A percentile compares a stretch with the other conserved stretches of the same genome.
phyloP scores from a whole-genome alignment of 2,113 vertebrate genomes.

The Mustelus asterias region DNA sequence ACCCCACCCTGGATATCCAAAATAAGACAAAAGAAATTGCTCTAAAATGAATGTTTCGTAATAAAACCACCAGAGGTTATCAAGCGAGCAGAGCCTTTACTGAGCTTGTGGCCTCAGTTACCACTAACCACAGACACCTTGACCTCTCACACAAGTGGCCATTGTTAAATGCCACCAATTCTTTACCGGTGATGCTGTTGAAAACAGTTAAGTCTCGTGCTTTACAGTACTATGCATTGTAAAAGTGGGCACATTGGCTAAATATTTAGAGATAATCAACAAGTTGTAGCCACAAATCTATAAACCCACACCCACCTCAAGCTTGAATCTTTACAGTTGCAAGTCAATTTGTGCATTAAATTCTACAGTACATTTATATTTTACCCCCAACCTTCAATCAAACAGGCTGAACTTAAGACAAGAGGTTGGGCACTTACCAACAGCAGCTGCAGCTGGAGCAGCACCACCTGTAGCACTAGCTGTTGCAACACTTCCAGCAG shows the following conservation, averaged over 20 bases:
- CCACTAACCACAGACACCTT: not conserved
- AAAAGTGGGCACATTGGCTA: not conserved
- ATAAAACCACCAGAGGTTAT: not conserved
- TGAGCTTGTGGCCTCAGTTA: not conserved
- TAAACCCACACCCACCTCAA: not conserved
- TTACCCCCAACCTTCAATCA: no score
- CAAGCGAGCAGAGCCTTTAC: not conserved
- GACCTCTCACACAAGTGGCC: not conserved
- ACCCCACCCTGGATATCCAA: not conserved
- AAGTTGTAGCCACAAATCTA: not conserved
- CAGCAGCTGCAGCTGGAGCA: constrained; percentile 63
- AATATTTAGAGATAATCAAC: not conserved
- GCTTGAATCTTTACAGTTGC: not conserved
- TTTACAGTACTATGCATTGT: not conserved
- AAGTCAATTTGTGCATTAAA: not conserved
- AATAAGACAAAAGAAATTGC: not conserved
- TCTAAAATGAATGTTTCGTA: not conserved
- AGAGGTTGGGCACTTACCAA: constrained; percentile 47
- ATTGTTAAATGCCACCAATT: not conserved
- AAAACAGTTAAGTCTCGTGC: not conserved
- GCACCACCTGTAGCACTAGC: constrained; percentile 66
- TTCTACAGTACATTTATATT: not conserved
- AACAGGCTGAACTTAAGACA: not conserved
- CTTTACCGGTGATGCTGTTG: not conserved
- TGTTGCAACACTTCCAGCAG: constrained; percentile 72